Evolutionary conservation across 2,113 vertebrate genomes (phyloP).

Genomic region (Cyanoliseus patagonus): DNA sequence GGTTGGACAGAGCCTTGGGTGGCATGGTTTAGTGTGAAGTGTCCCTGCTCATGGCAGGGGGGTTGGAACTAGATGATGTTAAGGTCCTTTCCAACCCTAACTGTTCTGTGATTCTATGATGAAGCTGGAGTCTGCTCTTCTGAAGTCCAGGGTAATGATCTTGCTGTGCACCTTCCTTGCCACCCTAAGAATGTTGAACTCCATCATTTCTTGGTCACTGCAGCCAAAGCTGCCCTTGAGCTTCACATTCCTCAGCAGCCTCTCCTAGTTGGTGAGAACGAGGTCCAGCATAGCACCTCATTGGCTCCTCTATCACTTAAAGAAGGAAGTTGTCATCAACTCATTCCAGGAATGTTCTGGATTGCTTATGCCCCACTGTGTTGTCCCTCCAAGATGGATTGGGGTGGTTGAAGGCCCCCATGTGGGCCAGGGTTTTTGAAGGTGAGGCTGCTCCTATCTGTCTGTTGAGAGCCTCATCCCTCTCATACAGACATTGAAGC

Average conservation of each 20-base stretch:
- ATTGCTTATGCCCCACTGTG: neutral
- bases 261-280: neutral
- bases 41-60: too few species aligned
- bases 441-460: neutral
- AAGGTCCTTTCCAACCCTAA: too few species aligned
- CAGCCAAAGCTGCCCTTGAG: neutral
- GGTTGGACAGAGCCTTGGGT: too few species aligned
- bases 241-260: neutral
- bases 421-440: neutral
- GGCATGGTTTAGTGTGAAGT: too few species aligned
- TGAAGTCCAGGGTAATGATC: neutral
- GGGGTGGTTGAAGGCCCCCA: neutral
- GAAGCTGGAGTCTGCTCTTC: neutral
- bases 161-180: neutral
- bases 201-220: neutral
- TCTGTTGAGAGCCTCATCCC: neutral
- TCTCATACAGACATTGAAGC: neutral
- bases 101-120: too few species aligned
- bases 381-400: neutral
- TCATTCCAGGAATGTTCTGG: neutral
- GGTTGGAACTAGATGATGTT: too few species aligned
- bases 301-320: neutral
- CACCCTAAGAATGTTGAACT: neutral
- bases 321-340: neutral
- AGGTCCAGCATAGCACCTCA: neutral